Base-by-base conservation (phyloP, 2,888 invertebrate species). In the Dryocosmus kuriphilus region DNA sequence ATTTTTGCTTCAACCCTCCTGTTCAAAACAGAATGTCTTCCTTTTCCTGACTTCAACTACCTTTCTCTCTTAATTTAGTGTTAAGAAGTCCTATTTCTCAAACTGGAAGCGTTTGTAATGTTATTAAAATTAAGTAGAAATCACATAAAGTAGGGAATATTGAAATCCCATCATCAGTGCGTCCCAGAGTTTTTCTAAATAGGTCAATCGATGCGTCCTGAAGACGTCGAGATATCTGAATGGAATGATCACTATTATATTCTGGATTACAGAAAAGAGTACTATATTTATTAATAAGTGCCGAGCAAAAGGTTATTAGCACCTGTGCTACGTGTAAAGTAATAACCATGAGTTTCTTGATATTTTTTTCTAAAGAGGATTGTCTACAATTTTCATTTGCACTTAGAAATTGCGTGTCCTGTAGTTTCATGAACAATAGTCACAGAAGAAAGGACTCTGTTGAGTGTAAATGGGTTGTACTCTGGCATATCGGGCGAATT, bases 31-130 rank as follows among this genome's bases (percentile, higher is more conserved):
- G n/a, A 71, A 9, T 73, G 73, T 65, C 76, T 81, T 81, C 75
- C 77, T 75, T 77, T 71, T 41, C 78, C 71, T 16, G 62, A 65
- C 9, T 32, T 46, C 32, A 74, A 76, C 79, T 78, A 76, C 79
- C 77, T 75, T 79, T n/a, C 11, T 74, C n/a, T 41, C 16, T 16
- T 24, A 51, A 65, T 55, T 75, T 61, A 74, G 41, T 41, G 41
- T 16, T 41, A 6, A 41, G 41, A 41, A 16, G 16, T 16, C 5
- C 41, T 1, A 41, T 41, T 41, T 38, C 38, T 38, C 38, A 38
- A 38, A 38, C 4, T 38, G 38, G 3, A 38, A 14, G 14, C 38
- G 14, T 14, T 4, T 4, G n/a, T n/a, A n/a, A n/a, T n/a, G n/a
- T n/a, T n/a, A n/a, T n/a, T n/a, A n/a, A n/a, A n/a, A n/a, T n/a